Percentiles rank a stretch among this genome's conserved stretches.
These are phyloP conservation scores for Gerosis bhagava DNA, from an alignment of 2,888 invertebrate species.

Conservation along the genomic window DNA sequence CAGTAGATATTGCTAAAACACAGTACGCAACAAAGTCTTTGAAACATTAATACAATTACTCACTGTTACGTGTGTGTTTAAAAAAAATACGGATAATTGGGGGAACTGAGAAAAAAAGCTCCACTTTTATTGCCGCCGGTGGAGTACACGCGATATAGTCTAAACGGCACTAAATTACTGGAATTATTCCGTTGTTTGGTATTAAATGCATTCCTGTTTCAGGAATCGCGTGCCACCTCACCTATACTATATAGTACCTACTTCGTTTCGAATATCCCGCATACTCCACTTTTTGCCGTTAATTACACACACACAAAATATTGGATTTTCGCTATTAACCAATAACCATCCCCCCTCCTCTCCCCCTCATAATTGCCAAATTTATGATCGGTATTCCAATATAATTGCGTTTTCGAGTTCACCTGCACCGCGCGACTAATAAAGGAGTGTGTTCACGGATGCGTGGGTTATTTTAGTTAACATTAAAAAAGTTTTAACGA, in stretches of 20 bases:
- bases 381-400: conserved; percentile 23
- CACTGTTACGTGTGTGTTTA: no score
- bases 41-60: no score
- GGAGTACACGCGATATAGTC: conserved; percentile 60
- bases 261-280: conserved; percentile 17
- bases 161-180: conserved; percentile 66
- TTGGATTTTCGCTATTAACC: conserved; percentile 10
- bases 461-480: no score
- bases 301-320: conserved; percentile 22
- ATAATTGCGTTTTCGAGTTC: conserved; percentile 19
- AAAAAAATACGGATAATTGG: conserved; percentile 17
- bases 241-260: conserved; percentile 23
- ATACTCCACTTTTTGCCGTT: conserved; percentile 22
- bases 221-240: conserved; percentile 63
- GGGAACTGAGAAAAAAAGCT: conserved; percentile 36
- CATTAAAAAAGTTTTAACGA: no score
- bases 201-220: conserved; percentile 71
- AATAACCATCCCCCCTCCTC: conserved; percentile 7
- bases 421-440: conserved; percentile 8
- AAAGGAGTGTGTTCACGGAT: no score
- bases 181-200: conserved; percentile 69
- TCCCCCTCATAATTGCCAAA: conserved; percentile 14
- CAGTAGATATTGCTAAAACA: no score
- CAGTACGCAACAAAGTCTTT: no score
- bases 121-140: conserved; percentile 32